Evolutionary conservation across 2,113 vertebrate species (phyloP).

Genomic region (Hyla sarda): DNA sequence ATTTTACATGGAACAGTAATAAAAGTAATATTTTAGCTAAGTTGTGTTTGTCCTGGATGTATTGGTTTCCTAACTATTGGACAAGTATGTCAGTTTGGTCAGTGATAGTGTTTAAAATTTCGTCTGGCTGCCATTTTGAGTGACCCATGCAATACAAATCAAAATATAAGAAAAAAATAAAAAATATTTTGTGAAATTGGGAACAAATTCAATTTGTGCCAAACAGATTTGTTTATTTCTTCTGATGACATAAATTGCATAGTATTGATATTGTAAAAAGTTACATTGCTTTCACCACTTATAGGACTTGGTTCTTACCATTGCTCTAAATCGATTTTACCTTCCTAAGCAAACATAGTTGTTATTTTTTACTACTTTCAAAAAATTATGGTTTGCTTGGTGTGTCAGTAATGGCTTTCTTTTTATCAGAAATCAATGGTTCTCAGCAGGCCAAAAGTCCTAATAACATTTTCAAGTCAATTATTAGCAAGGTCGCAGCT

Average conservation of each 20-base stretch:
- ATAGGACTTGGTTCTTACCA: background rate
- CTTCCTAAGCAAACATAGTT: constrained; percentile 13
- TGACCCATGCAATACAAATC: no score
- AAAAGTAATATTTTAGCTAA: no score
- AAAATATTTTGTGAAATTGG: no score
- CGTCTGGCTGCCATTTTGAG: no score
- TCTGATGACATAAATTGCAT: background rate
- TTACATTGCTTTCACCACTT: background rate
- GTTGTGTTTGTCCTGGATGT: no score
- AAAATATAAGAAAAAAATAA: no score
- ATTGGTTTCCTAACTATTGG: no score
- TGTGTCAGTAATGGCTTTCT: background rate
- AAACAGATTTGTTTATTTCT: no score
- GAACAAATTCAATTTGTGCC: no score
- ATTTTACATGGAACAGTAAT: no score
- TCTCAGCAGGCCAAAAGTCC: constrained; percentile 39
- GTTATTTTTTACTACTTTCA: background rate
- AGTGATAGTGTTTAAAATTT: no score
- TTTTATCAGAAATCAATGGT: constrained; percentile 24
- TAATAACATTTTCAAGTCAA: constrained; percentile 54
- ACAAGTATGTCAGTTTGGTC: no score
- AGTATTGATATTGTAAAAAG: background rate
- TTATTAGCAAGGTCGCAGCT: constrained; percentile 47
- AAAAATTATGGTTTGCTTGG: background rate
- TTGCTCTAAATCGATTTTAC: constrained; percentile 22